These are phyloP conservation scores for Phyto melanocephala DNA, from an alignment of 2,888 invertebrate genomes.

Conservation along the genomic window DNA sequence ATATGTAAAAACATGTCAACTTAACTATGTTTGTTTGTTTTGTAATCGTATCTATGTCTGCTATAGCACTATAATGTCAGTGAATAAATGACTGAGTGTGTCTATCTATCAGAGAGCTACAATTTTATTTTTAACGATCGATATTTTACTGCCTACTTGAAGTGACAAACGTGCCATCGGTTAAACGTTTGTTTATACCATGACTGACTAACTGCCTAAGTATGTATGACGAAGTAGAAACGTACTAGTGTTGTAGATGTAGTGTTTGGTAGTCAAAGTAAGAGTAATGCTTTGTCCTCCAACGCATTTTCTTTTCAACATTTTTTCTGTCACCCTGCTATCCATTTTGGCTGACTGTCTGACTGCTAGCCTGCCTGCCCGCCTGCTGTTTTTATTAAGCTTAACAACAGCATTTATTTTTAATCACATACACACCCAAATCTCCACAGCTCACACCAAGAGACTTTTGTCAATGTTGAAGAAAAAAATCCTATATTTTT, in stretches of 20 bases:
- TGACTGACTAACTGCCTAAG: slow-evolving; percentile 3
- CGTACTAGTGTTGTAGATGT: not conserved
- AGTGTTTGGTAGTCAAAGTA: slow-evolving; percentile 57
- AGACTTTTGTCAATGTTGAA: not conserved
- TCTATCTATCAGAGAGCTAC: slow-evolving; percentile 48
- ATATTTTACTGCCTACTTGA: slow-evolving; percentile 70
- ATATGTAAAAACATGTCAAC: not conserved
- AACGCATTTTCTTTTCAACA: slow-evolving; percentile 69
- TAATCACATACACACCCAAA: slow-evolving; percentile 20
- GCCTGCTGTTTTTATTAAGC: slow-evolving; percentile 3
- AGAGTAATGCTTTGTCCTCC: slow-evolving; percentile 71
- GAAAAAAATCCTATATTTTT: slow-evolving; percentile 31
- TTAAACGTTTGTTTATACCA: slow-evolving; percentile 29
- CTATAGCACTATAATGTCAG: not conserved
- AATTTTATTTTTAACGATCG: slow-evolving; percentile 69
- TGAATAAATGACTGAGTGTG: not conserved
- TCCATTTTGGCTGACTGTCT: not conserved
- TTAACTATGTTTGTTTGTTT: slow-evolving; percentile 31
- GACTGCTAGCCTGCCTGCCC: not conserved
- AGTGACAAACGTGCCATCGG: slow-evolving; percentile 61
- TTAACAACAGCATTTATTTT: not conserved
- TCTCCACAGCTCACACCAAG: not conserved
- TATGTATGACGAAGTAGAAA: slow-evolving; percentile 40
- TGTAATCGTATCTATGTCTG: slow-evolving; percentile 36
- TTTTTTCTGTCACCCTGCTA: slow-evolving; percentile 23